A percentile compares a stretch with the other conserved stretches of the same genome.
Evolutionary conservation across 1,140 invertebrate species (phyloP).

Genomic region (Drosophila obscura): DNA sequence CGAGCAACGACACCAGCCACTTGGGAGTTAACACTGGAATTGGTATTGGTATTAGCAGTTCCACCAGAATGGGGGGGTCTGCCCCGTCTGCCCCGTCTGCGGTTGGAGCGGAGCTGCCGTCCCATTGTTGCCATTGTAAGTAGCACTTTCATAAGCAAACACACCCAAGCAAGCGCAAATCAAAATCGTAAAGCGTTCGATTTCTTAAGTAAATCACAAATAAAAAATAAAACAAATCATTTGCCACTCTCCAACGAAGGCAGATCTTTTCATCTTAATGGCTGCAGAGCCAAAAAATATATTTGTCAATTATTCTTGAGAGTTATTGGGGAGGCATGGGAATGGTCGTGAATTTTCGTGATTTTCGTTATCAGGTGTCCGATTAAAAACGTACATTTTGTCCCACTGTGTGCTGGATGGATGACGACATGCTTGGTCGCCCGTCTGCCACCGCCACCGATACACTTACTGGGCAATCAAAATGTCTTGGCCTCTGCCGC

Average conservation of each 20-base stretch:
- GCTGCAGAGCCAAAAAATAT: too few relatives aligned
- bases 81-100: not conserved
- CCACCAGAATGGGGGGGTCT: constrained; percentile 1
- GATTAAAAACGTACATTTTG: too few relatives aligned
- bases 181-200: constrained; percentile 49
- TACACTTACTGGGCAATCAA: constrained; percentile 52
- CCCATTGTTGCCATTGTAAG: constrained; percentile 36
- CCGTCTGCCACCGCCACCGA: not conserved
- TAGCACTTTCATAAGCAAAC: constrained; percentile 64
- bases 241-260: not conserved
- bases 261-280: too few relatives aligned
- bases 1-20: constrained; percentile 60
- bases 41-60: constrained; percentile 38
- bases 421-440: too few relatives aligned
- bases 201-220: constrained; percentile 52
- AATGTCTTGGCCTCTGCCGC: constrained; percentile 28
- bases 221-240: constrained; percentile 51
- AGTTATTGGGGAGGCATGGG: too few relatives aligned
- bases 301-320: too few relatives aligned
- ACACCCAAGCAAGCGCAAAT: constrained; percentile 50
- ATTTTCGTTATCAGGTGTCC: too few relatives aligned
- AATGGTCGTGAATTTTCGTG: too few relatives aligned
- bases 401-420: too few relatives aligned
- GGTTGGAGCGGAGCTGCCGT: constrained; percentile 7
- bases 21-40: constrained; percentile 49